A percentile compares a stretch with the other conserved stretches of the same genome.
Conservation (phyloP, 2,113 vertebrate genomes). For the Proteles cristata region DNA sequence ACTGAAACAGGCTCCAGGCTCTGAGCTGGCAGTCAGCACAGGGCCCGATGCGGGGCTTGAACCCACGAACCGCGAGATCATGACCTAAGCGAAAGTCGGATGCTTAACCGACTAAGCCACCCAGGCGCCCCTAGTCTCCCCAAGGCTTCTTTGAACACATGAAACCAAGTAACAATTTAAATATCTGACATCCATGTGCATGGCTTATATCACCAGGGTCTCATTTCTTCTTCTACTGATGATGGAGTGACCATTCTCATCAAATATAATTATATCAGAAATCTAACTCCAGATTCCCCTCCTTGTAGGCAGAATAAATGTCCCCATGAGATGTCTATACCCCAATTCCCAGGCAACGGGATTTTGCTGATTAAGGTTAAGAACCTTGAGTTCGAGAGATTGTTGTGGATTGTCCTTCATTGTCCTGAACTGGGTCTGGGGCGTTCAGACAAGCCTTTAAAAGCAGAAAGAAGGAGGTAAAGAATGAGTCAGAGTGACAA, state of each 20-base stretch:
- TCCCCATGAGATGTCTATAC: not conserved
- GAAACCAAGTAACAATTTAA: not conserved
- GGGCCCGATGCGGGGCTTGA: too few species aligned
- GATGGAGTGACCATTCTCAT: not conserved
- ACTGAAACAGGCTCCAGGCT: too few species aligned
- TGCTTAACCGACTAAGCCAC: too few species aligned
- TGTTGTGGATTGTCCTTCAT: too few species aligned
- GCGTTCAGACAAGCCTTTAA: not conserved
- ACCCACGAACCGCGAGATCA: too few species aligned
- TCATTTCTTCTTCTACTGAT: not conserved
- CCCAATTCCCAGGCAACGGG: not conserved
- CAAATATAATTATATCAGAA: not conserved
- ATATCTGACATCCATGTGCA: not conserved
- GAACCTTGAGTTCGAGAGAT: not conserved
- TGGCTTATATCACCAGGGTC: not conserved
- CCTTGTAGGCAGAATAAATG: not conserved
- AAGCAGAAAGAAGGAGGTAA: not conserved
- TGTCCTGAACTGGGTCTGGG: not conserved
- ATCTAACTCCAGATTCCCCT: not conserved
- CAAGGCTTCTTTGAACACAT: not conserved
- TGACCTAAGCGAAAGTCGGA: too few species aligned
- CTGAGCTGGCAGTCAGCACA: too few species aligned
- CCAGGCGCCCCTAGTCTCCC: not conserved
- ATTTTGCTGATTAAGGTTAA: not conserved
- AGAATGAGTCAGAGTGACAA: not conserved